Percentiles rank a stretch among this genome's conserved stretches.
phyloP scores from a whole-genome alignment of 2,113 vertebrate species.

The Aleadryas rufinucha region DNA sequence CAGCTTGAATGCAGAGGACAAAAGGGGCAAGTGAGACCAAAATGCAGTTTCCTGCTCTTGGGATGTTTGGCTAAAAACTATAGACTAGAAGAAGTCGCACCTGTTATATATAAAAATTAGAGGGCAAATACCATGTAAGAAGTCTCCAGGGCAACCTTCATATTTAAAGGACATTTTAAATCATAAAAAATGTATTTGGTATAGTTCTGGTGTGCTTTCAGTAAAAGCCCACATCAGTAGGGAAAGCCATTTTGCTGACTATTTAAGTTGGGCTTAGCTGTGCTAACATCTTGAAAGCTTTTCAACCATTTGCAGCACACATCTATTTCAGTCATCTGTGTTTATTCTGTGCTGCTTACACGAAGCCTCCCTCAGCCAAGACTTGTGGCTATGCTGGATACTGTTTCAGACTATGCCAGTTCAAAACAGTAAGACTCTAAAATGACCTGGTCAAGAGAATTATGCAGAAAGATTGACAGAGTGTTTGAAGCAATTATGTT shows the following conservation, averaged over 20 bases:
- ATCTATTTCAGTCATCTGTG: not conserved
- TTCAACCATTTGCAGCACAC: not conserved
- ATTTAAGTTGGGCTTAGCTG: not conserved
- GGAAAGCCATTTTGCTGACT: not conserved
- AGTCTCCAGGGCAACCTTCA: not conserved
- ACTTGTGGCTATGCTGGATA: not conserved
- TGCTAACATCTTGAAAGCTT: not conserved
- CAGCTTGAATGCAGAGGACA: not conserved
- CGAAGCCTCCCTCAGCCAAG: not conserved
- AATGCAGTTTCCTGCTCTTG: not conserved
- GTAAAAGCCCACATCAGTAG: not conserved
- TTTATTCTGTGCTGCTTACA: conserved; percentile 10
- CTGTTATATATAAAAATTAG: not conserved
- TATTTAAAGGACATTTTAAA: not conserved
- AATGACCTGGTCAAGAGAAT: not conserved
- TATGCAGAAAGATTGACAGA: not conserved
- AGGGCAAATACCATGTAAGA: not conserved
- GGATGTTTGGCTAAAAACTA: not conserved
- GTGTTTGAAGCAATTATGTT: not conserved
- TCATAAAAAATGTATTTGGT: not conserved
- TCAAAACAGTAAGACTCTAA: not conserved
- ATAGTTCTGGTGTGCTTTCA: not conserved
- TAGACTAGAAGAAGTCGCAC: not conserved
- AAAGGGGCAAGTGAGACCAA: not conserved
- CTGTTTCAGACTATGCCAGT: not conserved